These are phyloP conservation scores for Eristalis intricaria DNA, from an alignment of 2,888 invertebrate species.

Conservation along the genomic window DNA sequence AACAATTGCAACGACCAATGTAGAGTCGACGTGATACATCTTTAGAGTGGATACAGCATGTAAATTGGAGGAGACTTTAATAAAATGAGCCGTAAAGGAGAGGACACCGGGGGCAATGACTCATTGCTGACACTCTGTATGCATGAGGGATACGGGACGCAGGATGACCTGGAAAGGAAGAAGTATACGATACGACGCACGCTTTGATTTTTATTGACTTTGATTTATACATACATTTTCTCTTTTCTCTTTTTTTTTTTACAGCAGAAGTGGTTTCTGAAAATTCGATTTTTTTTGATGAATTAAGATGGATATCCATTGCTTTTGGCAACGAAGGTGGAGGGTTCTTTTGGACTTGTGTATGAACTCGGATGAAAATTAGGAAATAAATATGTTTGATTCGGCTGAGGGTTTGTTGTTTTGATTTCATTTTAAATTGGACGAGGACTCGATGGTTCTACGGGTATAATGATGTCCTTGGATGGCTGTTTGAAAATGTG, in stretches of 20 bases:
- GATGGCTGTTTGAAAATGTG: not conserved
- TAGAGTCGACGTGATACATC: conserved; percentile 55
- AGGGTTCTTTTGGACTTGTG: not conserved
- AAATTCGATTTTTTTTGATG: not conserved
- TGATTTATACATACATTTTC: conserved; percentile 28
- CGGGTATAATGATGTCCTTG: not conserved
- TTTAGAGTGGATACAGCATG: conserved; percentile 57
- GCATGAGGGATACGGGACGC: conserved; percentile 14
- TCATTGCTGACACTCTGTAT: conserved; percentile 39
- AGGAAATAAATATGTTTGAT: not conserved
- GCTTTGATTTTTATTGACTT: conserved; percentile 14
- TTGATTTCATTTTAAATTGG: not conserved
- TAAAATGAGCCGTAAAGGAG: conserved; percentile 29
- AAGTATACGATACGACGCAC: conserved; percentile 8
- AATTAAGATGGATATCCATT: not conserved
- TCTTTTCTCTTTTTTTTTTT: not conserved
- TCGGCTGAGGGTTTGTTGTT: not conserved
- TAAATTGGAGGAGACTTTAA: conserved; percentile 64
- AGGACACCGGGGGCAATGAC: conserved; percentile 36
- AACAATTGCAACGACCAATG: conserved; percentile 54
- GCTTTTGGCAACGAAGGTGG: not conserved
- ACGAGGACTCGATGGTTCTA: not conserved
- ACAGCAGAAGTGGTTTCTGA: not conserved
- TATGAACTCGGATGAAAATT: not conserved
- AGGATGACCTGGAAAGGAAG: not conserved